Percentiles rank a stretch among this genome's conserved stretches.
These are phyloP conservation scores for Anthrax anthrax DNA, from an alignment of 2,888 invertebrate genomes.

Conservation along the genomic window DNA sequence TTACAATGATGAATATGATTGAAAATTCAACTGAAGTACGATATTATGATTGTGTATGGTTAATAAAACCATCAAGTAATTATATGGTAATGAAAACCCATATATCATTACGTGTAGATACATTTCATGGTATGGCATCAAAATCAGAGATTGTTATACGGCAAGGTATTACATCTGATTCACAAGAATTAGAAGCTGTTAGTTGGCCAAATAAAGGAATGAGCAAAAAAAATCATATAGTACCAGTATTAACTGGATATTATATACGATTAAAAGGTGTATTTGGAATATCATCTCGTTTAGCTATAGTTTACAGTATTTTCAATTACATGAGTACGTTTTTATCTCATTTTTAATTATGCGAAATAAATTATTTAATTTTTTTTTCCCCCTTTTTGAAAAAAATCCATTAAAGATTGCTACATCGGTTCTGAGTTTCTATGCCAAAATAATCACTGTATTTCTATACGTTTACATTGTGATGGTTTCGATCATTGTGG, in stretches of 20 bases:
- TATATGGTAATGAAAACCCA: conserved; percentile 52
- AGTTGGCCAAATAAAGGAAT: conserved; percentile 38
- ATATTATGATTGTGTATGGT: conserved; percentile 56
- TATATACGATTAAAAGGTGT: conserved; percentile 52
- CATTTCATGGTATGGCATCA: conserved; percentile 45
- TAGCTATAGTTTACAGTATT: conserved; percentile 54
- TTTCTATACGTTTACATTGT: conserved; percentile 49
- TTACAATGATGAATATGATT: conserved; percentile 63
- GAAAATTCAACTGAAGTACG: conserved; percentile 40
- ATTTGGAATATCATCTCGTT: conserved; percentile 45
- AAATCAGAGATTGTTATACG: conserved; percentile 47
- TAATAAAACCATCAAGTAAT: conserved; percentile 49
- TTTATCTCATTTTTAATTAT: neutral
- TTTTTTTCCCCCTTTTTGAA: neutral
- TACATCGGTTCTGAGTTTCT: conserved; percentile 51
- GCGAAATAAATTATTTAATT: neutral
- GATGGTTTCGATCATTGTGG: conserved; percentile 68
- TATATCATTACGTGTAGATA: conserved; percentile 45
- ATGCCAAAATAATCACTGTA: conserved; percentile 57
- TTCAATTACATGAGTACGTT: conserved; percentile 52
- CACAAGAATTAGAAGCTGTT: conserved; percentile 43
- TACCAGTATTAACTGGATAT: conserved; percentile 48
- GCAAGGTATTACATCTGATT: conserved; percentile 52
- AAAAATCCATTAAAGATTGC: conserved; percentile 41
- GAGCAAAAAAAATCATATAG: conserved; percentile 42